Conservation (phyloP, 2,888 invertebrate genomes). For the Ceriagrion tenellum region DNA sequence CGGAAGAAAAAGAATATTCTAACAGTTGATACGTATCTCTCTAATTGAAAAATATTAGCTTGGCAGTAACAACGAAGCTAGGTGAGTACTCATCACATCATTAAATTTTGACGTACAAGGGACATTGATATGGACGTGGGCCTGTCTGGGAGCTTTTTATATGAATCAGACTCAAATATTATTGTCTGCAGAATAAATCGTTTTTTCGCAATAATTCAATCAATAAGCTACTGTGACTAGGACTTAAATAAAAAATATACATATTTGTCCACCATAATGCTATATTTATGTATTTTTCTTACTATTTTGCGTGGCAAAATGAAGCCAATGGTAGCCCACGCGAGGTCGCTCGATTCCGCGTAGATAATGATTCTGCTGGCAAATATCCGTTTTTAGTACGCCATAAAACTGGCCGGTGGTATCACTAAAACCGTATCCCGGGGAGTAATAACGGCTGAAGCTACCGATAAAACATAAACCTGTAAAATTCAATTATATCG, state of each 20-base stretch:
- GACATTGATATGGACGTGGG: too few relatives aligned
- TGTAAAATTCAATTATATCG: conserved; percentile 41
- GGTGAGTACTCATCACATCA: too few relatives aligned
- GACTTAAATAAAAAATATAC: not conserved
- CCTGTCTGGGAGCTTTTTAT: too few relatives aligned
- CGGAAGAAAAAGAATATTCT: too few relatives aligned
- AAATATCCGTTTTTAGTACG: conserved; percentile 6
- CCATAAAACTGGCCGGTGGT: not conserved
- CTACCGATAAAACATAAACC: conserved; percentile 18
- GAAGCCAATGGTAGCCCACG: not conserved
- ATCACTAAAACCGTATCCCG: conserved; percentile 5
- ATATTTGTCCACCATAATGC: not conserved
- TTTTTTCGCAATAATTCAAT: too few relatives aligned
- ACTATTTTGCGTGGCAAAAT: not conserved
- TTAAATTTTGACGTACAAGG: too few relatives aligned
- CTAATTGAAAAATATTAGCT: too few relatives aligned
- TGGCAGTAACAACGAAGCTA: too few relatives aligned
- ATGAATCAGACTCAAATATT: too few relatives aligned
- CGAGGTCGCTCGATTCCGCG: not conserved
- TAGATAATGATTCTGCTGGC: not conserved
- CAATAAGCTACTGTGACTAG: too few relatives aligned
- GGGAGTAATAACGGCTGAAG: not conserved
- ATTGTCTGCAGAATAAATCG: too few relatives aligned
- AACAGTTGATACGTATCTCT: too few relatives aligned
- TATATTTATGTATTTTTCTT: not conserved